Percentiles rank a stretch among this genome's conserved stretches.
Conservation (phyloP, 2,888 invertebrate genomes). For the Heliconius aoede region DNA sequence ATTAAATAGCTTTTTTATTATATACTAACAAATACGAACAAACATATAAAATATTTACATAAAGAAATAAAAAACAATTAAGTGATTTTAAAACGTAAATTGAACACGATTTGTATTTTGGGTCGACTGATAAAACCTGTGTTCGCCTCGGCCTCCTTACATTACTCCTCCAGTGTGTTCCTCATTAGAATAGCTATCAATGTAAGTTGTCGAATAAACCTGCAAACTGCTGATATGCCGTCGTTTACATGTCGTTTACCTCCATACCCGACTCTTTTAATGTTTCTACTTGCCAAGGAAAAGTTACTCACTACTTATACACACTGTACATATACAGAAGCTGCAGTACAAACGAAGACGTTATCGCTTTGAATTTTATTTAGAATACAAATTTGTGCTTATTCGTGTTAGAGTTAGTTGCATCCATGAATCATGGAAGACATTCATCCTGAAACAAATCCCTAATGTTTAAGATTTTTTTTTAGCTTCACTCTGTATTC, state of each 20-base stretch:
- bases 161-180: slow-evolving; percentile 60
- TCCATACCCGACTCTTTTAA: slow-evolving; percentile 60
- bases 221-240: slow-evolving; percentile 69
- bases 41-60: not conserved
- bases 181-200: slow-evolving; percentile 84
- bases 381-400: slow-evolving; percentile 71
- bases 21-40: not conserved
- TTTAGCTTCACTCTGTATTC: no score
- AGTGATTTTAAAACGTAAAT: slow-evolving; percentile 38
- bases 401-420: slow-evolving; percentile 65
- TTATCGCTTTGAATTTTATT: slow-evolving; percentile 65
- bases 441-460: slow-evolving; percentile 46
- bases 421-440: slow-evolving; percentile 67
- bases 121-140: slow-evolving; percentile 47
- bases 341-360: slow-evolving; percentile 50
- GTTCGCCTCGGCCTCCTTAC: slow-evolving; percentile 80
- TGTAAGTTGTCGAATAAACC: slow-evolving; percentile 80
- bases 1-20: no score
- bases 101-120: slow-evolving; percentile 41
- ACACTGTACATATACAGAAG: not conserved
- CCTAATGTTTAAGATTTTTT: no score
- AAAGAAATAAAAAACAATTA: not conserved
- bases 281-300: slow-evolving; percentile 66
- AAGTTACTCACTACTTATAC: slow-evolving; percentile 52
- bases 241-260: slow-evolving; percentile 82